These are phyloP conservation scores for Phylloscopus trochiloides DNA, from an alignment of 2,113 vertebrate species.

Conservation along the genomic window DNA sequence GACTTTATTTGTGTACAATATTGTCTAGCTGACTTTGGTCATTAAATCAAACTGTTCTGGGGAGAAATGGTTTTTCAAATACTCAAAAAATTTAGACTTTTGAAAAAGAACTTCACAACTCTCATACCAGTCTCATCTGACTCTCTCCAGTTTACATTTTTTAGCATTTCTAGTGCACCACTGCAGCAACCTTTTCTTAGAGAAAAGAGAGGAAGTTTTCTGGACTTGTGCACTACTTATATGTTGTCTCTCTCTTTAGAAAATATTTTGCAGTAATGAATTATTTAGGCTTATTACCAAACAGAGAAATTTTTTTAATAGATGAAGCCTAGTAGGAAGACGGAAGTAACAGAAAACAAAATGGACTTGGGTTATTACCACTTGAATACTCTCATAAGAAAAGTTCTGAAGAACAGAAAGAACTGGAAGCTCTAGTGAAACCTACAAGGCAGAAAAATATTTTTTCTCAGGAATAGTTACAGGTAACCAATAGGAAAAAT, in stretches of 20 bases:
- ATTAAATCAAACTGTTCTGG: not conserved
- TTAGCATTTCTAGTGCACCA: not conserved
- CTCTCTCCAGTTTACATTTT: not conserved
- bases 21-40: not conserved
- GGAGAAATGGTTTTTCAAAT: rapidly evolving
- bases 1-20: not conserved
- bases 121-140: not conserved
- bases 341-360: not conserved
- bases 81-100: not conserved
- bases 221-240: not conserved
- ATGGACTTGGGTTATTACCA: not conserved
- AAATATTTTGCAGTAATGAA: not conserved
- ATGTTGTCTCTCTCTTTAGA: not conserved
- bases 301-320: not conserved
- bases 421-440: not conserved
- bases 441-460: not conserved
- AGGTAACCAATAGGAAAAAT: not conserved
- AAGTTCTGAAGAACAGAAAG: not conserved
- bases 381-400: not conserved
- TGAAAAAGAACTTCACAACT: not conserved
- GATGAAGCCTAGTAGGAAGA: not conserved
- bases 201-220: not conserved
- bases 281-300: not conserved
- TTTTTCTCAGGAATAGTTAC: not conserved
- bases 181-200: not conserved